phyloP scores from a whole-genome alignment of 2,797 vertebrate genomes.

The Phrynocephalus vlangalii region DNA sequence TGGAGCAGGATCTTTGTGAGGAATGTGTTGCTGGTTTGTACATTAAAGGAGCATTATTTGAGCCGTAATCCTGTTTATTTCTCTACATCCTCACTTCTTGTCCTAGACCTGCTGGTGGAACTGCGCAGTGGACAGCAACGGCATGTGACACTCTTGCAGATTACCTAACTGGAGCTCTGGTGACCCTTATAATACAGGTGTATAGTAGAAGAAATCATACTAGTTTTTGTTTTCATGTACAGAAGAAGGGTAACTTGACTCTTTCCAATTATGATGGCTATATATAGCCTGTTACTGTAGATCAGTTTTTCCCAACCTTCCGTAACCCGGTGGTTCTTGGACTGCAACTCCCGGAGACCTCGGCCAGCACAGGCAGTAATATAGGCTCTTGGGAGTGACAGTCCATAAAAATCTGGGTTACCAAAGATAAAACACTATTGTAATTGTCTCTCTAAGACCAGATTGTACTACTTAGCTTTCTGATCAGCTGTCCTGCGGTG shows the following conservation, averaged over 20 bases:
- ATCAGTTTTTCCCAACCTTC: background rate
- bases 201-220: constrained; percentile 52
- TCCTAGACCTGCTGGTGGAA: constrained; percentile 90
- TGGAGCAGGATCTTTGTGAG: too few species aligned
- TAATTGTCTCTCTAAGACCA: background rate
- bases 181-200: constrained; percentile 86
- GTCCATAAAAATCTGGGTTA: background rate
- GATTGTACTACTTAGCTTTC: background rate
- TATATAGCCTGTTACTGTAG: background rate
- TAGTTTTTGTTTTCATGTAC: background rate
- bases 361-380: too few species aligned
- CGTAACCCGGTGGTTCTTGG: too few species aligned
- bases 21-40: too few species aligned
- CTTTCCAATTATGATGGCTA: background rate
- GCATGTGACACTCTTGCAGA: constrained; percentile 87
- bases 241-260: background rate
- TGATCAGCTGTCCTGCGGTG: too few species aligned
- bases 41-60: background rate
- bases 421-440: background rate
- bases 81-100: background rate
- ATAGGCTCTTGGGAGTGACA: too few species aligned
- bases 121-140: constrained; percentile 89
- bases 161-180: constrained; percentile 83
- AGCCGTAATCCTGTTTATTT: constrained; percentile 15
- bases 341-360: too few species aligned